Conservation (phyloP, 2,113 vertebrate species). For the Eurystomus gularis region DNA sequence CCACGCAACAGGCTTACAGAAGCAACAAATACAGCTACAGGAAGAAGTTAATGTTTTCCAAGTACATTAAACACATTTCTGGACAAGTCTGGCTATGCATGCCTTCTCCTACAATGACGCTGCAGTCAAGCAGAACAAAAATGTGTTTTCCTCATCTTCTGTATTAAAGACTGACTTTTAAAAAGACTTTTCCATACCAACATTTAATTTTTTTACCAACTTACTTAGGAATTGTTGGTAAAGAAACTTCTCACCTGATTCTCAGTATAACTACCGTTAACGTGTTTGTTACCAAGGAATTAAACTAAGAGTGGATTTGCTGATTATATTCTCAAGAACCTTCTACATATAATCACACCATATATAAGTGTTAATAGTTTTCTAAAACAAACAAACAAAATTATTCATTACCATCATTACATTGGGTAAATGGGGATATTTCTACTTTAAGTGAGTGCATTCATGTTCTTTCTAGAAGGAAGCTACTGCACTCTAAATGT, state of each 20-base stretch:
- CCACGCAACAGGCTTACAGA: background rate
- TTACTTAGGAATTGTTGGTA: background rate
- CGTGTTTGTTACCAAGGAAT: background rate
- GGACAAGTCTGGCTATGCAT: slow-evolving; percentile 16
- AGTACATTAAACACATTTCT: slow-evolving; percentile 5
- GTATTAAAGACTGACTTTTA: background rate
- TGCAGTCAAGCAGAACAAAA: slow-evolving; percentile 47
- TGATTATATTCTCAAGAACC: background rate
- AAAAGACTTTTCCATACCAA: background rate
- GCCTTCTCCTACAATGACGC: background rate
- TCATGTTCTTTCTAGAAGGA: background rate
- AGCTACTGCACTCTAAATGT: background rate
- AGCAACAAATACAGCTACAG: background rate
- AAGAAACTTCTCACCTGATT: background rate
- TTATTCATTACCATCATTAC: background rate
- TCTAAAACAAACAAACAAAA: background rate
- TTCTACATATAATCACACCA: background rate
- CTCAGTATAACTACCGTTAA: background rate
- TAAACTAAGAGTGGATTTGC: background rate
- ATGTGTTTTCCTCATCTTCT: background rate
- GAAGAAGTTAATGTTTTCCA: slow-evolving; percentile 53
- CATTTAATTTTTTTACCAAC: background rate
- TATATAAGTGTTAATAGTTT: background rate
- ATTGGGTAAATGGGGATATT: background rate
- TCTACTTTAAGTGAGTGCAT: background rate